Base-by-base conservation (phyloP, 2,797 vertebrate genomes). In the Macropus fuliginosus region DNA sequence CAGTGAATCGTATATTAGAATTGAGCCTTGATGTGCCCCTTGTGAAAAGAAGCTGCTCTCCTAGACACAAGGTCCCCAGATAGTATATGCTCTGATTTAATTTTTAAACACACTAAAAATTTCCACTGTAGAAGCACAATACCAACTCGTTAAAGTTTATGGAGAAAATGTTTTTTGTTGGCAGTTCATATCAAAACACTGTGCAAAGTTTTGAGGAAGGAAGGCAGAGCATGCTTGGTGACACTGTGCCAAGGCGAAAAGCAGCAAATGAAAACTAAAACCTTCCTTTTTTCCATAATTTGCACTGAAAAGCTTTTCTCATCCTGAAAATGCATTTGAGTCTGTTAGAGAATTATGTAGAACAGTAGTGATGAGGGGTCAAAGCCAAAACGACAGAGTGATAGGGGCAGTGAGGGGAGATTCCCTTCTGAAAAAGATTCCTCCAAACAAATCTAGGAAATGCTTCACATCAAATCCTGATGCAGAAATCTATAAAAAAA, bases 91-190 rank as follows among this genome's bases (percentile, higher is more conserved):
- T 87, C 4, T 52, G n/a, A 28, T 59, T 1, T 52, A 18, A 62
- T 55, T 95, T 96, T 94, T 92, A 92, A 87, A 46, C 52, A 31
- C 59, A 92, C 40, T 92, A 55, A 11, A 55, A 93, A 93, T 87
- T 87, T 91, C 62, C 54, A 92, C 28, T 34, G 29, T 8, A 94
- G n/a, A 91, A 92, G 90, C 90, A 91, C 54, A 50, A 87, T 87
- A 81, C 94, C 21, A 91, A n/a, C n/a, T 29, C 81, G 94, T 92
- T 28, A 94, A 54, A 94, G 94, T 46, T 96, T 96, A 87, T 94
- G 52, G 93, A 91, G 18, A 46, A 90, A 62, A 92, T 16, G 40
- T 87, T 95, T 96, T 59, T 4, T 40, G 31, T 87, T 89, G 54
- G 4, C 90, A 91, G 93, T 92, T 13, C 8, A 52, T 91, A 62